Evolutionary conservation across 2,797 vertebrate genomes (phyloP).

Genomic region (Amniataba percoides): DNA sequence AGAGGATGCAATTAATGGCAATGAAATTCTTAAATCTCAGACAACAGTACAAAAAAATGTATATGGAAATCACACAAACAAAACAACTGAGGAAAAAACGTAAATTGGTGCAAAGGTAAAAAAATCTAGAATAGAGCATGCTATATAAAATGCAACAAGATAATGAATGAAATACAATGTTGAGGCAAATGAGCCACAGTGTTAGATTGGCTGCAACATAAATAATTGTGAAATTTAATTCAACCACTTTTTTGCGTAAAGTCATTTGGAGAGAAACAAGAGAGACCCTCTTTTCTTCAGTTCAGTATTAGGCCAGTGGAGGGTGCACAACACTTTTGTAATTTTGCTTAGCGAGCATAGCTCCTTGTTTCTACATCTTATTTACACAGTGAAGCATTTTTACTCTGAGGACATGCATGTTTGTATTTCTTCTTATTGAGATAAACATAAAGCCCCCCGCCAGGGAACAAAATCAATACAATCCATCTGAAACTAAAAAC

Average conservation of each 20-base stretch:
- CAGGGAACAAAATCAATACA: not conserved
- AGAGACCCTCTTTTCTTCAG: not conserved
- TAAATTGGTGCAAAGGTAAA: too few species aligned
- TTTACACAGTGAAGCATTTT: not conserved
- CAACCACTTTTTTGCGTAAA: too few species aligned
- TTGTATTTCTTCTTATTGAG: not conserved
- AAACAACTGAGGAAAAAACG: too few species aligned
- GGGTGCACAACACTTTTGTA: not conserved
- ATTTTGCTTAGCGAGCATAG: not conserved
- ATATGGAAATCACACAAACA: too few species aligned
- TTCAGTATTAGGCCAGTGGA: constrained; percentile 28
- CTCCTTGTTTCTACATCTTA: not conserved
- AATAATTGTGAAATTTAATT: not conserved
- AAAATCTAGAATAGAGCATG: too few species aligned
- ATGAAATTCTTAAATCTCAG: too few species aligned
- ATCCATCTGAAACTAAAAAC: not conserved
- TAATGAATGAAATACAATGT: too few species aligned
- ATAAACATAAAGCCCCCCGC: not conserved
- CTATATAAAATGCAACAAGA: too few species aligned
- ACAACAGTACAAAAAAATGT: too few species aligned
- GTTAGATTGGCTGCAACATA: not conserved
- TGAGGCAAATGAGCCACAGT: too few species aligned
- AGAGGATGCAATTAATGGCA: too few species aligned
- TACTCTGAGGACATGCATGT: not conserved
- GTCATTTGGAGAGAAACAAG: not conserved